Conservation (phyloP, 30 jellyfish, hydroid and myxozoan genomes). For the Cassiopea xamachana region DNA sequence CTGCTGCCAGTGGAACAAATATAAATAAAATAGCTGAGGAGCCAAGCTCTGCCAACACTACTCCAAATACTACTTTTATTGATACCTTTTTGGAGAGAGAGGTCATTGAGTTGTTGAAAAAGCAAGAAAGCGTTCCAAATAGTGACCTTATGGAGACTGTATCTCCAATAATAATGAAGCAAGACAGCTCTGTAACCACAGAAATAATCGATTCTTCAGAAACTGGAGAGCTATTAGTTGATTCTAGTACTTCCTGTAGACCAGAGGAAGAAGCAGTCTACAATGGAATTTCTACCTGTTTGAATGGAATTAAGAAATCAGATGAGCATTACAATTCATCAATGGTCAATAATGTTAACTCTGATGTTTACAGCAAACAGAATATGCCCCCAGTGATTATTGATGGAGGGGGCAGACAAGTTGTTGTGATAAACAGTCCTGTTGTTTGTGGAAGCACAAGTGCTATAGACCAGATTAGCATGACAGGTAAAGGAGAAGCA, state of each 20-base stretch:
- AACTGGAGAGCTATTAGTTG: neutral
- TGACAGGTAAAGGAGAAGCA: conserved; percentile 35
- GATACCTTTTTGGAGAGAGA: conserved; percentile 53
- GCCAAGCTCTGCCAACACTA: neutral
- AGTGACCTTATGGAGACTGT: neutral
- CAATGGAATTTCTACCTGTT: neutral
- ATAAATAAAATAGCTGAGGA: neutral
- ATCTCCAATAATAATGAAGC: neutral
- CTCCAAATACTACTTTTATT: conserved; percentile 1
- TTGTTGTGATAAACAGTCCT: conserved; percentile 72
- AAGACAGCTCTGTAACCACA: neutral
- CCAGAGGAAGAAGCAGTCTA: neutral
- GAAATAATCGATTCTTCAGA: conserved; percentile 2
- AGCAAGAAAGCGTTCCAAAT: conserved; percentile 11
- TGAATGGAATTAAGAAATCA: neutral
- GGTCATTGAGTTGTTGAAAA: conserved; percentile 44
- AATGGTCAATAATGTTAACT: neutral
- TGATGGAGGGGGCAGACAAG: conserved; percentile 79
- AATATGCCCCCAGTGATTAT: conserved; percentile 62
- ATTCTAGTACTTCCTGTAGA: conserved; percentile 1
- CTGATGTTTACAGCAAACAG: neutral
- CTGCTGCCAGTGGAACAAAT: neutral
- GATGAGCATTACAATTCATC: neutral
- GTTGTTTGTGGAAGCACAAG: conserved; percentile 31
- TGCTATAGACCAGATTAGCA: neutral